Conservation (phyloP, 2,113 vertebrate species). For the Onychostoma macrolepis region DNA sequence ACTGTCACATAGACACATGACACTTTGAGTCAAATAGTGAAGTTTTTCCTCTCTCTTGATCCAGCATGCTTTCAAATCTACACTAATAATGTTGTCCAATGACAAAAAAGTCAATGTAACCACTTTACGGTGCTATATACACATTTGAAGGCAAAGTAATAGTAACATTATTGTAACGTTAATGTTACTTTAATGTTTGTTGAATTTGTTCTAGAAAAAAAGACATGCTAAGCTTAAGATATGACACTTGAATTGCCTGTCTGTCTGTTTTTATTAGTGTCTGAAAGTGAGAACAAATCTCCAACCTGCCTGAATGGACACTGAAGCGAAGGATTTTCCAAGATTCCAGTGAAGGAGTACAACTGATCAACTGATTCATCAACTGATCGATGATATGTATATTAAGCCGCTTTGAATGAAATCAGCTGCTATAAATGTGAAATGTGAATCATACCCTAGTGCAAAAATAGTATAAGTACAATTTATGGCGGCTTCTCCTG, state of each 20-base stretch:
- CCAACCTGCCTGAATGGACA: neutral
- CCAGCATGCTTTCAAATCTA: neutral
- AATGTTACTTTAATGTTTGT: neutral
- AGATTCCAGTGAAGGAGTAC: neutral
- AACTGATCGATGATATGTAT: neutral
- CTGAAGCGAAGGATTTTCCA: neutral
- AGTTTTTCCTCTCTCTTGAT: neutral
- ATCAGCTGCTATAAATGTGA: neutral
- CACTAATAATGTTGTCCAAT: neutral
- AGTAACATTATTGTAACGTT: neutral
- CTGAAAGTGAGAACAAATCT: neutral
- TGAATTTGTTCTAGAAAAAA: neutral
- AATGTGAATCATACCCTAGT: neutral
- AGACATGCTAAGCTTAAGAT: neutral
- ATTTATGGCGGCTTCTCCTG: too few species aligned
- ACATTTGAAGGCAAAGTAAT: neutral
- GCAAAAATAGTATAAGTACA: too few species aligned
- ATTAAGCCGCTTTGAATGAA: neutral
- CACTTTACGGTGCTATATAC: neutral
- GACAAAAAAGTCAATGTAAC: neutral
- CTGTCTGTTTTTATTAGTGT: neutral
- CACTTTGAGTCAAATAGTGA: neutral
- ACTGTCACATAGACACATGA: neutral
- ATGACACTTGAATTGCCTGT: too few species aligned
- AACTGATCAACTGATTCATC: neutral